Percentiles rank a stretch among this genome's conserved stretches.
These are phyloP conservation scores for Sarcophaga subvicina DNA, from an alignment of 2,888 invertebrate genomes.

Conservation along the genomic window DNA sequence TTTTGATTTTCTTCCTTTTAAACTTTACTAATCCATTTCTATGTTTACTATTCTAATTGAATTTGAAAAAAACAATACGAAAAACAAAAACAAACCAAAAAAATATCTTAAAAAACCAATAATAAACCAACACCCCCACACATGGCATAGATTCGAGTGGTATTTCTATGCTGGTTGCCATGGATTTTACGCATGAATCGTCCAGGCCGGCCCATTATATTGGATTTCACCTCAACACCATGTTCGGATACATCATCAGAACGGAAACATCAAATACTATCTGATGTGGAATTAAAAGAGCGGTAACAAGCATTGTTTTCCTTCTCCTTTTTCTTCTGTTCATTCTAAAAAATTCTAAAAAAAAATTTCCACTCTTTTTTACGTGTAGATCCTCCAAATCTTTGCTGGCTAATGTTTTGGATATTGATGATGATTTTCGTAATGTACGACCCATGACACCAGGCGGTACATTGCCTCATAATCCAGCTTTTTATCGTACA, in stretches of 20 bases:
- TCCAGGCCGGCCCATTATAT: conserved; percentile 84
- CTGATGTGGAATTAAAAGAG: conserved; percentile 94
- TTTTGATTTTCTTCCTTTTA: not conserved
- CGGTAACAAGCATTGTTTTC: conserved; percentile 78
- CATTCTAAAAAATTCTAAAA: no score
- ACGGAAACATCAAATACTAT: conserved; percentile 88
- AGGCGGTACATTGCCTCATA: conserved; percentile 84
- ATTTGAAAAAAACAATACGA: conserved; percentile 12
- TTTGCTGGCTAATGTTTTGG: conserved; percentile 96
- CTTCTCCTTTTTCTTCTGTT: not conserved
- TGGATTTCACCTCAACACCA: conserved; percentile 82
- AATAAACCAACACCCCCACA: conserved; percentile 6
- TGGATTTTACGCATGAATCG: conserved; percentile 97
- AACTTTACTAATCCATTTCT: conserved; percentile 53
- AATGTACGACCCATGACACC: conserved; percentile 88
- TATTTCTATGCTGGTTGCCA: conserved; percentile 98
- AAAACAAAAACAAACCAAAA: not conserved
- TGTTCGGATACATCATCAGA: conserved; percentile 85
- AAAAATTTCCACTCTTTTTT: not conserved
- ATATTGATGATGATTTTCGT: conserved; percentile 98
- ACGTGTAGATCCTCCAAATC: conserved; percentile 91
- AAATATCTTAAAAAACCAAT: not conserved
- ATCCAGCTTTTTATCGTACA: conserved; percentile 87
- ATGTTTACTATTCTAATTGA: conserved; percentile 45
- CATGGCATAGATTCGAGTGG: conserved; percentile 88